Evolutionary conservation across 2,113 vertebrate genomes (phyloP).

Genomic region (Notarius lentiginosus): DNA sequence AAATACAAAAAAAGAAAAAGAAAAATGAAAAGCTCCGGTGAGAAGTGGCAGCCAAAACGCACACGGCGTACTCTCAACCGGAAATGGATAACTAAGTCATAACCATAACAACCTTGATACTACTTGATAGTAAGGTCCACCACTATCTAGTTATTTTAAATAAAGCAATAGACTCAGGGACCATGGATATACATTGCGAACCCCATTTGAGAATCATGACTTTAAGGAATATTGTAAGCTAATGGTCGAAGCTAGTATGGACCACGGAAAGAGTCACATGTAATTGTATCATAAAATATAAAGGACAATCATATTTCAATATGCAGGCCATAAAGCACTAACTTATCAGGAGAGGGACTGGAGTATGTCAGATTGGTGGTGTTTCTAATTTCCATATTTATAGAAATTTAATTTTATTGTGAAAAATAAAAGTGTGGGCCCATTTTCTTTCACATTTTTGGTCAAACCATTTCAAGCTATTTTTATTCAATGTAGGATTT

Average conservation of each 20-base stretch:
- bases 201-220: background rate
- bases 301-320: background rate
- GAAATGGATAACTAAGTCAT: background rate
- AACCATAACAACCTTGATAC: background rate
- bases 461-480: background rate
- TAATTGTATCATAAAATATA: background rate
- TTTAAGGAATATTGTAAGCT: background rate
- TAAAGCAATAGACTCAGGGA: background rate
- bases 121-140: background rate
- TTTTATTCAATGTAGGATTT: background rate
- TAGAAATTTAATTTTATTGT: background rate
- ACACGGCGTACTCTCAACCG: too few relatives aligned
- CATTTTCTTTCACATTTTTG: background rate
- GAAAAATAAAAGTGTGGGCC: too few relatives aligned
- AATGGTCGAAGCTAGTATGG: background rate
- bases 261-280: background rate
- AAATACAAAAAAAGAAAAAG: too few relatives aligned
- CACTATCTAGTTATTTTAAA: background rate
- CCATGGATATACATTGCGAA: background rate
- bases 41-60: too few relatives aligned
- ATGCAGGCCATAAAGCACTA: background rate
- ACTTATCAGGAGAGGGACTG: background rate
- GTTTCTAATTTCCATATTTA: background rate
- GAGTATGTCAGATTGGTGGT: background rate
- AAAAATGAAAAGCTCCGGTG: too few relatives aligned